Evolutionary conservation across 2,888 invertebrate genomes (phyloP).

Genomic region (Psylliodes chrysocephalus): DNA sequence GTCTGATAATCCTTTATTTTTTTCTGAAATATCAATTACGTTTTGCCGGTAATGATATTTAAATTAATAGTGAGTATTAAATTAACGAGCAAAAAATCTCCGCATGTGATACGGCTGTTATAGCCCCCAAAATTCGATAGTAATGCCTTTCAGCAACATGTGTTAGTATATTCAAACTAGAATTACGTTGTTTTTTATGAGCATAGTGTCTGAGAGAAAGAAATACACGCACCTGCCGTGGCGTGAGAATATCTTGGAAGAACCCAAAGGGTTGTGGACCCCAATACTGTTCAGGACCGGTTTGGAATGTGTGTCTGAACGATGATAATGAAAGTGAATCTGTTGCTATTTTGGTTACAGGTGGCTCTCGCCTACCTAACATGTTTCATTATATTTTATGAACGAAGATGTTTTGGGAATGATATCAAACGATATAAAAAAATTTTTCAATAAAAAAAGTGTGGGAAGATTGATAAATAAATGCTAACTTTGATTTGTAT

Average conservation of each 20-base stretch:
- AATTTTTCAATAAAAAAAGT: too few relatives aligned
- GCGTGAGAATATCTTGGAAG: slow-evolving; percentile 28
- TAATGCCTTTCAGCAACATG: background rate
- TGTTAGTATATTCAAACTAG: slow-evolving; percentile 11
- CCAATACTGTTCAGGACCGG: slow-evolving; percentile 26
- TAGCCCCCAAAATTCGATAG: background rate
- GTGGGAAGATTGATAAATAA: too few relatives aligned
- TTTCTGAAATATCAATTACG: too few relatives aligned
- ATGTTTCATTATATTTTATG: background rate
- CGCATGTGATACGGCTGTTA: background rate
- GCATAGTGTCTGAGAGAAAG: background rate
- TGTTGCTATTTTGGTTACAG: slow-evolving; percentile 22
- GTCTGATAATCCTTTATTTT: too few relatives aligned
- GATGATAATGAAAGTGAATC: slow-evolving; percentile 19
- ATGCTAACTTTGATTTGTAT: too few relatives aligned
- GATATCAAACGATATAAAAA: too few relatives aligned
- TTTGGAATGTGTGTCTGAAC: slow-evolving; percentile 10
- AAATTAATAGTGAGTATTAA: background rate
- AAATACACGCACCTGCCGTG: slow-evolving; percentile 23
- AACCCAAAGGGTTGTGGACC: slow-evolving; percentile 17
- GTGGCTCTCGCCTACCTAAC: slow-evolving; percentile 6
- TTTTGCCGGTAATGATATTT: background rate
- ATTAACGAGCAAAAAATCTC: slow-evolving; percentile 8
- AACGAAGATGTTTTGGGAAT: too few relatives aligned
- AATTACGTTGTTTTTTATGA: slow-evolving; percentile 4